A percentile compares a stretch with the other conserved stretches of the same genome.
phyloP scores from a whole-genome alignment of 2,113 vertebrate genomes.

The Cyprinus carpio region DNA sequence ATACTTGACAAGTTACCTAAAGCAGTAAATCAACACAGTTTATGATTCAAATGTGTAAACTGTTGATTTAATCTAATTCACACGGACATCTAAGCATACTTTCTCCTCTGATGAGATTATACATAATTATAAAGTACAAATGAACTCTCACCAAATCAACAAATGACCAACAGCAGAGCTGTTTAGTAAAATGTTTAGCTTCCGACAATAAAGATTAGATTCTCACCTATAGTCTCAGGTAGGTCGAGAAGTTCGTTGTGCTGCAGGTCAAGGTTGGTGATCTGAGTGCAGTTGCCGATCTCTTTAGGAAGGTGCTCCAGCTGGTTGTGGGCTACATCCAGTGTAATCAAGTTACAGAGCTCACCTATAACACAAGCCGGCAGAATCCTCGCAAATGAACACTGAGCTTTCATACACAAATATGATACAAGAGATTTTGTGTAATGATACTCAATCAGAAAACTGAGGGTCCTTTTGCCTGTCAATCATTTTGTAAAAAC shows the following conservation, averaged over 20 bases:
- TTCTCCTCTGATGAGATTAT: not conserved
- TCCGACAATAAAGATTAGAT: not conserved
- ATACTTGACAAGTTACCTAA: constrained; percentile 95
- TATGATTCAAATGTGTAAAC: not conserved
- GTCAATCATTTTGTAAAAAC: not conserved
- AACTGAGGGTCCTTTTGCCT: not conserved
- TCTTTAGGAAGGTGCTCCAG: constrained; percentile 98
- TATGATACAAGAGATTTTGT: not conserved
- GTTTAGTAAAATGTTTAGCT: not conserved
- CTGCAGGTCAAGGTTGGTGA: constrained; percentile 98
- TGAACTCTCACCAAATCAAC: not conserved
- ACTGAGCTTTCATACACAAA: not conserved
- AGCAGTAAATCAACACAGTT: constrained; percentile 49
- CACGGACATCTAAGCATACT: not conserved
- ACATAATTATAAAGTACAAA: not conserved
- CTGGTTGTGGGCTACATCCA: constrained; percentile 99
- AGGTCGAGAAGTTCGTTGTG: constrained; percentile 99
- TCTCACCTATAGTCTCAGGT: constrained; percentile 94
- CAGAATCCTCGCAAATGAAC: not conserved
- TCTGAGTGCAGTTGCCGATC: constrained; percentile 98
- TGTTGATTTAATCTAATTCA: not conserved
- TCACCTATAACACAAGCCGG: constrained; percentile 81
- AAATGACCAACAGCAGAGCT: not conserved
- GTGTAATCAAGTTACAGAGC: constrained; percentile 95
- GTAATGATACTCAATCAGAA: not conserved